Evolutionary conservation across 2,113 vertebrate genomes (phyloP), one percentile per base, ranked within the genome.

Genomic region (Kryptolebias marmoratus): DNA sequence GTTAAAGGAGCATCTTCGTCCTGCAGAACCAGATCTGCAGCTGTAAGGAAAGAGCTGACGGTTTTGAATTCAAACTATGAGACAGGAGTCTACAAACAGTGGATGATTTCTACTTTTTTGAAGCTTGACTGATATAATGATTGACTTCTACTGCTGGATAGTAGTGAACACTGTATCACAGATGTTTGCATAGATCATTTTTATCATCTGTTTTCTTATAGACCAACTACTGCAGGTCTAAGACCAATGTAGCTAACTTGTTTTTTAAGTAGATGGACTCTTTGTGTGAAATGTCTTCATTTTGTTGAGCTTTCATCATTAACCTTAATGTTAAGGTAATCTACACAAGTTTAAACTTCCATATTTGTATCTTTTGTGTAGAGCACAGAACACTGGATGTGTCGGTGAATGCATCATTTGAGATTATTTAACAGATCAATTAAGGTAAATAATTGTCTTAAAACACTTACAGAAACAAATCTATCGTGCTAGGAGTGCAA

Each of bases 1-100:
- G 11, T 45, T 28, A 30, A 49, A 16, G 50, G 30, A 47, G 68
- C 62, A 18, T 73, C 69, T 62, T 62, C 18, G 8, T 16, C 1
- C 16, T 48, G 53, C 57, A 66, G 64, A 14, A 32, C 9, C 4
- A 5, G 45, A 6, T 18, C 47, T 45, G 68, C 6, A 36, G 6
- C 64, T 32, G 60, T 14, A 14, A 39, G 64, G 32, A 27, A 30
- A 47, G 59, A 42, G 62, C 53, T 48, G 73, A 64, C 76, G 65
- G 42, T 16, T 68, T 55, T 5, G 68, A 63, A 82, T 76, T 75
- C 62, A 14, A 45, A 62, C 50, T 31, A 39, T 15, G 27, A 60
- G 11, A 22, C 74, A 64, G 59, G 12, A 70, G 68, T 48, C 57
- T 44, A 45, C 16, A 55, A 16, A 10, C 0, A 10, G 1, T 15